Evolutionary conservation across 2,888 invertebrate species (phyloP), one percentile per base, ranked within the genome.

Genomic region (Eupithecia pulchellata): DNA sequence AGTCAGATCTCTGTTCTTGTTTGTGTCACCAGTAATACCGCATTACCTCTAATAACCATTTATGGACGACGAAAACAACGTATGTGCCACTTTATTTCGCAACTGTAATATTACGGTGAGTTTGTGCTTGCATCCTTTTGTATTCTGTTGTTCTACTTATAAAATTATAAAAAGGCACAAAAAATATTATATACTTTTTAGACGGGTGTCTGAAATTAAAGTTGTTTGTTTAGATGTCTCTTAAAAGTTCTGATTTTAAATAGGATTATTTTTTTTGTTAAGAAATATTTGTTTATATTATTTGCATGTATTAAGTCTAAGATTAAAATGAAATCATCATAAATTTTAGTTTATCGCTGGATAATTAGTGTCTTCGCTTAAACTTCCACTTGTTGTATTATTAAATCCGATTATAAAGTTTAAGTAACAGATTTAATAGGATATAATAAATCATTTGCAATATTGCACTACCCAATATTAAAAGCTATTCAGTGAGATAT

Each of bases 31-130:
- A n/a, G 63, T 69, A 66, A 68, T 71, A 68, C 63, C 34, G 36
- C 27, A 68, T 68, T 72, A 63, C 68, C 72, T 68, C 52, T 72
- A 68, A 66, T 68, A 62, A 58, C 68, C 66, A 58, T 68, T 63
- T 72, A 68, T 20, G 63, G 42, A 63, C 25, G 55, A 63, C 58
- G 63, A 42, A 63, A 66, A 70, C 69, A 61, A 55, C 34, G 58
- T 63, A 68, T 61, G 11, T 34, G 61, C 61, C 61, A 34, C 57
- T 34, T 34, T 61, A 25, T 61, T 34, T 36, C 34, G 34, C 20
- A 61, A 61, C 34, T 5, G 6, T 20, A 11, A 34, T 60, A 20
- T 20, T 13, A 30, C 32, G 29, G n/a, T 29, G 58, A n/a, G 17
- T 58, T 60, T 32, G 58, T 20, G 52, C 52, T 52, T 20, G 13